phyloP scores from a whole-genome alignment of 2,888 invertebrate species.

The Odontomyia ornata region DNA sequence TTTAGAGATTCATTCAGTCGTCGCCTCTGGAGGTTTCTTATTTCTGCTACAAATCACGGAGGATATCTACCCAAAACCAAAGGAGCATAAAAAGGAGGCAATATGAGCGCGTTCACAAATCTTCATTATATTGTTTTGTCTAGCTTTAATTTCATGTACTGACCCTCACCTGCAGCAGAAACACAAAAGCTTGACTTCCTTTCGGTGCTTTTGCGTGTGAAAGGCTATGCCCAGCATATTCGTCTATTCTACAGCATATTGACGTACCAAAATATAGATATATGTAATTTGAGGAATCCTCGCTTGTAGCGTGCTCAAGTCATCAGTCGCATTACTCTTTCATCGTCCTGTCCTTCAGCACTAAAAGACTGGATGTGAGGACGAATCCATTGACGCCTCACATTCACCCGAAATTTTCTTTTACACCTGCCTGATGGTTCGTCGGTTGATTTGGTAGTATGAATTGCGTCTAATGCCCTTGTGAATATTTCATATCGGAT shows the following conservation, averaged over 20 bases:
- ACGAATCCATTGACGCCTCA: background rate
- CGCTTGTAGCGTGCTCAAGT: background rate
- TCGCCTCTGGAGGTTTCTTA: too few relatives aligned
- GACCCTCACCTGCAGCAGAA: background rate
- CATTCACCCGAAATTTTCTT: background rate
- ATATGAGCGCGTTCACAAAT: background rate
- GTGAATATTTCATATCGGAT: background rate
- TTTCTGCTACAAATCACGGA: too few relatives aligned
- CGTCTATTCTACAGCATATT: too few relatives aligned
- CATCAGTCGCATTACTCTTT: background rate
- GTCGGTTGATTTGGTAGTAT: background rate
- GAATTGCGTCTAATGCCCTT: background rate
- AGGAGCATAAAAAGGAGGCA: background rate
- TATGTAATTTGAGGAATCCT: too few relatives aligned
- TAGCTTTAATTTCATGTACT: background rate
- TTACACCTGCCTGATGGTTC: background rate
- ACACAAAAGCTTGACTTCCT: background rate
- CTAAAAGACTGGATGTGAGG: background rate
- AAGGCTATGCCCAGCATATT: too few relatives aligned
- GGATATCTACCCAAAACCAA: too few relatives aligned
- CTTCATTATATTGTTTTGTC: background rate
- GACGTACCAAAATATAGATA: too few relatives aligned
- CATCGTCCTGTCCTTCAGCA: background rate
- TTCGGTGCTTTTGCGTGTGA: background rate
- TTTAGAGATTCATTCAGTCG: too few relatives aligned